Percentiles rank a stretch among this genome's conserved stretches.
Evolutionary conservation across 2,113 vertebrate genomes (phyloP).

Genomic region (Pollachius pollachius): DNA sequence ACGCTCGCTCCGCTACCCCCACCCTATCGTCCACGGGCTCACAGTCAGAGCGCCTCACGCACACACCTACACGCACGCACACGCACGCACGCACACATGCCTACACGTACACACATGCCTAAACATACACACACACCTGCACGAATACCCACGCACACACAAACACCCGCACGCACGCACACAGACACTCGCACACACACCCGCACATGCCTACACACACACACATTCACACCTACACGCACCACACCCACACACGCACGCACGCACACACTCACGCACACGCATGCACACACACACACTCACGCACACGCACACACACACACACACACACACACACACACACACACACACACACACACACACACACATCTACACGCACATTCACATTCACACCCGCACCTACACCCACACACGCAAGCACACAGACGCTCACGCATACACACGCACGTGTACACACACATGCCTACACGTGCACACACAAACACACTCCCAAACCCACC

Average conservation of each 20-base stretch:
- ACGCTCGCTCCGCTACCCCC: too few relatives aligned
- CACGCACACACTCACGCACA: neutral
- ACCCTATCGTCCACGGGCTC: too few relatives aligned
- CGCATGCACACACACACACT: conserved; percentile 6
- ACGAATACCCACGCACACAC: neutral
- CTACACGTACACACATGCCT: neutral
- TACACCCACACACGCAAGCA: neutral
- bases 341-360: neutral
- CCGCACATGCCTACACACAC: neutral
- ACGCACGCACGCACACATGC: conserved; percentile 1
- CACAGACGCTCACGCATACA: neutral
- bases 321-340: conserved; percentile 5
- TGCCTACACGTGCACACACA: neutral
- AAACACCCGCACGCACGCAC: neutral
- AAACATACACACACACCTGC: neutral
- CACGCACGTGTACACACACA: neutral
- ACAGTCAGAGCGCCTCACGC: conserved; percentile 38
- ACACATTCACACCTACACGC: neutral
- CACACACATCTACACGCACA: neutral
- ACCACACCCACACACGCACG: conserved; percentile 1
- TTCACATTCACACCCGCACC: neutral
- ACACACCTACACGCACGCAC: neutral
- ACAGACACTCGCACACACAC: neutral
- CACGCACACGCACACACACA: conserved; percentile 1
- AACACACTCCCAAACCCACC: too few relatives aligned